Base-by-base conservation (phyloP, 2,888 invertebrate genomes). In the Buathra laborator region DNA sequence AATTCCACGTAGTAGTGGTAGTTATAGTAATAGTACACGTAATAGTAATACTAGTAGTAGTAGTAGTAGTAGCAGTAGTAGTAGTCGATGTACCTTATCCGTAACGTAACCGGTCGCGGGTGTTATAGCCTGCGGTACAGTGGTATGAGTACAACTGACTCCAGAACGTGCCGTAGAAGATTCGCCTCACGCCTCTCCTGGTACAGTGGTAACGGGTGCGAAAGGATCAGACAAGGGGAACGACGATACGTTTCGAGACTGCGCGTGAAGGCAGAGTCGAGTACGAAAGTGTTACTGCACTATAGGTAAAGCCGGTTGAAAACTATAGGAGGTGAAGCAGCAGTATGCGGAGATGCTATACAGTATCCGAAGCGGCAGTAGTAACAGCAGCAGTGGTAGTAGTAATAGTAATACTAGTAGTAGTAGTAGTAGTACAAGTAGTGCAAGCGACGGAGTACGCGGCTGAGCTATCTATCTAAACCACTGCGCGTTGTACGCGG, bases 381-480 rank as follows among this genome's bases (percentile, higher is more conserved):
- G 80, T 24, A 24, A 76, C 75, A 79, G 78, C 62, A 84, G 80
- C 10, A 24, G 56, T 10, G 5, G 51, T 80, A 62, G 84, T 48
- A 51, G 76, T 48, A 72, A 79, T 71, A 53, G 70, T 68, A 72
- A 71, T 70, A 81, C 71, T 72, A 75, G 53, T 64, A 81, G 81
- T 79, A 83, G 77, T 81, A 79, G 72, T 72, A 81, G 81, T 72
- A 74, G 77, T 85, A 83, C 81, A 79, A 81, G 81, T 80, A 78
- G 78, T 81, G 82, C 72, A 76, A 71, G 53, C 68, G 62, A 81
- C 72, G 77, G 70, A 29, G 68, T 53, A 67, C 51, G 72, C 53
- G 84, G 71, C 81, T 85, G 86, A 59, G 82, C 77, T 79, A 86
- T 87, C 74, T 83, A 86, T 84, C 80, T 74, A 76, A 81, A 86